Evolutionary conservation across 2,797 vertebrate species (phyloP).

Genomic region (Dallia pectoralis): DNA sequence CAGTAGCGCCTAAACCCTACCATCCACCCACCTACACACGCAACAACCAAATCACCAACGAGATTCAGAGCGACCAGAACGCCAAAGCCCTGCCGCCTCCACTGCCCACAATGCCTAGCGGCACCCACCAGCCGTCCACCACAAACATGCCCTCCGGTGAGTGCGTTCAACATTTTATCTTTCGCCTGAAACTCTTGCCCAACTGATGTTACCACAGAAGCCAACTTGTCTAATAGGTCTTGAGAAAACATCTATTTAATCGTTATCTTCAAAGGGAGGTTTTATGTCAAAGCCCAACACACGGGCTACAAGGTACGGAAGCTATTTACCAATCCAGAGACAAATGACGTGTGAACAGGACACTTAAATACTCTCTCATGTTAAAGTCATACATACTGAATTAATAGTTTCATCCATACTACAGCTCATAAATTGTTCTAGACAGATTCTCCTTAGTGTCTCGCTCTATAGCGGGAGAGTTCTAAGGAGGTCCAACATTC

Average conservation of each 20-base stretch:
- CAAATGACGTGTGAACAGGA: background rate
- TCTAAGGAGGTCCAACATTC: background rate
- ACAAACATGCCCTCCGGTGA: slow-evolving; percentile 95
- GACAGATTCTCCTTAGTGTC: slow-evolving; percentile 1
- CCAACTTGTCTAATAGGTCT: background rate
- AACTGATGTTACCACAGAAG: background rate
- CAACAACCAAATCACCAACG: slow-evolving; percentile 93
- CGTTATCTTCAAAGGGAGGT: slow-evolving; percentile 4
- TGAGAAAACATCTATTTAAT: background rate
- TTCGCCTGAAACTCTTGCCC: background rate
- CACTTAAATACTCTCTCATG: background rate
- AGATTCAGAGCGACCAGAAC: slow-evolving; percentile 97
- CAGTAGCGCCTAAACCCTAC: slow-evolving; percentile 77
- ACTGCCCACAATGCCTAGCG: slow-evolving; percentile 89
- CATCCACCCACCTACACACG: slow-evolving; percentile 84
- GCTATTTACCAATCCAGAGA: background rate
- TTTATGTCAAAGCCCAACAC: background rate
- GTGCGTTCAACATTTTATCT: slow-evolving; percentile 71
- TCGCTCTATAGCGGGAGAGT: slow-evolving; percentile 15
- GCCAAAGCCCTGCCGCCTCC: slow-evolving; percentile 77
- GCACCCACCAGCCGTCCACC: slow-evolving; percentile 87
- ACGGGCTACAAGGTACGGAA: background rate
- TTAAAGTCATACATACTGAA: background rate
- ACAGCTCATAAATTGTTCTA: slow-evolving; percentile 17
- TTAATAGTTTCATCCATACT: slow-evolving; percentile 12